phyloP scores from a whole-genome alignment of 2,797 vertebrate genomes.

The Falco berigora region DNA sequence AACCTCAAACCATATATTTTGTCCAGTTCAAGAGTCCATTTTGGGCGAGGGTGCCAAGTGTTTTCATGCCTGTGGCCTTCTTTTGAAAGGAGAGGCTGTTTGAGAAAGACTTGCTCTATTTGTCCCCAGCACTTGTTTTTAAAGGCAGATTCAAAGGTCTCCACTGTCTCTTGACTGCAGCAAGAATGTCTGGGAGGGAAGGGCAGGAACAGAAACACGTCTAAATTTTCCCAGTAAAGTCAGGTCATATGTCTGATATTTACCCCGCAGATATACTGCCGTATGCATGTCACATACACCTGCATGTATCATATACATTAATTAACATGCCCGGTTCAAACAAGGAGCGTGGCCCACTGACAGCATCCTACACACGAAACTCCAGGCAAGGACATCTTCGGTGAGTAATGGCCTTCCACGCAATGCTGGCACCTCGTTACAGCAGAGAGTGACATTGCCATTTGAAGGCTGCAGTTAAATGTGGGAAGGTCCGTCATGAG shows the following conservation, averaged over 20 bases:
- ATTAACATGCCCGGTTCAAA: not conserved
- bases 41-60: not conserved
- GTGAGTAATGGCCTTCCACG: not conserved
- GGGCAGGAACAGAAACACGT: not conserved
- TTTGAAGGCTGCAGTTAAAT: not conserved
- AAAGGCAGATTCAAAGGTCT: not conserved
- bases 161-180: not conserved
- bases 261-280: not conserved
- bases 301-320: not conserved
- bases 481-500: not conserved
- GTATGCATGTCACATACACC: too few relatives aligned
- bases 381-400: not conserved
- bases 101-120: not conserved
- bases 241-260: not conserved
- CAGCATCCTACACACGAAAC: not conserved
- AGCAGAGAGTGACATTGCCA: not conserved
- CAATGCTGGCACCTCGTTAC: not conserved
- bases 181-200: not conserved
- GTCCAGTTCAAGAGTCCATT: conserved; percentile 45
- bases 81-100: not conserved
- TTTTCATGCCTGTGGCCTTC: not conserved
- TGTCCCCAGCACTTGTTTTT: not conserved
- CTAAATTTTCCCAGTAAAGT: not conserved
- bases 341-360: not conserved
- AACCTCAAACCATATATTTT: not conserved